phyloP scores from a whole-genome alignment of 2,797 vertebrate species.

The Morus bassanus region DNA sequence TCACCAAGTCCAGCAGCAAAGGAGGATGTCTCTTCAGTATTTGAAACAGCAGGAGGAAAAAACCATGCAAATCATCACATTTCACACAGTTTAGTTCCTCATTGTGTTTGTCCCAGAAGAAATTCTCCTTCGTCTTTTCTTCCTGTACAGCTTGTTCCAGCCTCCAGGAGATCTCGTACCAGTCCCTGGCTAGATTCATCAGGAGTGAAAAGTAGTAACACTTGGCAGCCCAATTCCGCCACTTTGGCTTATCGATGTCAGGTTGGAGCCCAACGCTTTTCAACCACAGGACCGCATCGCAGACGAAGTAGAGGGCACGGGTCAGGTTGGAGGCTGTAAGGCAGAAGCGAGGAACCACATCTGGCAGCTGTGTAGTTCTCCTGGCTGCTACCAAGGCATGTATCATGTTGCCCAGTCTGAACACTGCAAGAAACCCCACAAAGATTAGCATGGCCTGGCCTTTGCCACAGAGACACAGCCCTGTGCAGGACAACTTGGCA shows the following conservation, averaged over 20 bases:
- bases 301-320: slow-evolving; percentile 88
- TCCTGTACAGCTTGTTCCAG: slow-evolving; percentile 71
- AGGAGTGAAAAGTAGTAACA: slow-evolving; percentile 86
- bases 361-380: slow-evolving; percentile 76
- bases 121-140: slow-evolving; percentile 59
- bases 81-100: slow-evolving; percentile 57
- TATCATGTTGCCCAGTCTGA: slow-evolving; percentile 88
- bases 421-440: slow-evolving; percentile 82
- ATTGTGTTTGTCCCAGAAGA: background rate
- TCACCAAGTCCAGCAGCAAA: slow-evolving; percentile 85
- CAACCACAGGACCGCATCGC: slow-evolving; percentile 88
- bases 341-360: slow-evolving; percentile 83
- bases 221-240: slow-evolving; percentile 81
- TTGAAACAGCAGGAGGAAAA: slow-evolving; percentile 78
- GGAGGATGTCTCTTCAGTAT: slow-evolving; percentile 82
- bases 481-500: fast-evolving
- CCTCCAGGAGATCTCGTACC: slow-evolving; percentile 81
- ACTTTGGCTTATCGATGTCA: slow-evolving; percentile 79
- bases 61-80: slow-evolving; percentile 75
- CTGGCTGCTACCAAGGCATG: slow-evolving; percentile 86
- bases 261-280: slow-evolving; percentile 77
- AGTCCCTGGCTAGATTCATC: slow-evolving; percentile 82
- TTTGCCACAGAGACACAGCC: background rate
- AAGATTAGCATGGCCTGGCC: background rate
- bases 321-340: slow-evolving; percentile 85